Conservation (phyloP, 2,113 vertebrate species). For the Heterocephalus glaber region DNA sequence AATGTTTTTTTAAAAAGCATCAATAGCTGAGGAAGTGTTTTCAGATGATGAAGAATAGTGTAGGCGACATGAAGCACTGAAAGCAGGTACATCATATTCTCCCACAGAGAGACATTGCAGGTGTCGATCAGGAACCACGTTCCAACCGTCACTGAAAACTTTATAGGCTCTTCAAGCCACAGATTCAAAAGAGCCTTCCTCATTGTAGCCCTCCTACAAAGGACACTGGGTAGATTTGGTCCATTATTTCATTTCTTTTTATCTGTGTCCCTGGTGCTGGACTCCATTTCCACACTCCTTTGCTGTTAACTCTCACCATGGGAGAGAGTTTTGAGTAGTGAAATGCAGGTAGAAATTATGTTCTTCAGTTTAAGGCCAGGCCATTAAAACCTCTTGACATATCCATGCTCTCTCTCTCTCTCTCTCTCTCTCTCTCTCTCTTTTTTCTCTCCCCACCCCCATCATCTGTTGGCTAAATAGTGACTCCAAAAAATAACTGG, state of each 20-base stretch:
- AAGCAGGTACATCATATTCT: neutral
- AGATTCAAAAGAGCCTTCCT: neutral
- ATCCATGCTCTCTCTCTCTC: neutral
- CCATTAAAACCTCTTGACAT: neutral
- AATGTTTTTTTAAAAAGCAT: neutral
- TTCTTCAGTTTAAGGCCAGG: neutral
- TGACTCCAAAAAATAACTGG: neutral
- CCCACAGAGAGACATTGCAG: neutral
- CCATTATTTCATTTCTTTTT: neutral
- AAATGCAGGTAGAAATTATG: neutral
- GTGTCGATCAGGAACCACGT: neutral
- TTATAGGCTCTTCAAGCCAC: neutral
- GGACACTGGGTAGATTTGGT: neutral
- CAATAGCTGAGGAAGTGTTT: neutral
- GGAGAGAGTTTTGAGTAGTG: neutral
- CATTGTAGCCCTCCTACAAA: neutral
- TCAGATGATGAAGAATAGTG: neutral
- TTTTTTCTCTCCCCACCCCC: accelerated
- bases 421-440: neutral
- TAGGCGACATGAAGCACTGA: neutral
- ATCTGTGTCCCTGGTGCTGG: neutral
- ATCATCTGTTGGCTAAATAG: neutral
- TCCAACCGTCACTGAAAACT: neutral
- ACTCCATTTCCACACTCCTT: neutral
- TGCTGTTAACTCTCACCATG: neutral